Evolutionary conservation across 2,888 invertebrate species (phyloP).

Genomic region (Blomia tropicalis): DNA sequence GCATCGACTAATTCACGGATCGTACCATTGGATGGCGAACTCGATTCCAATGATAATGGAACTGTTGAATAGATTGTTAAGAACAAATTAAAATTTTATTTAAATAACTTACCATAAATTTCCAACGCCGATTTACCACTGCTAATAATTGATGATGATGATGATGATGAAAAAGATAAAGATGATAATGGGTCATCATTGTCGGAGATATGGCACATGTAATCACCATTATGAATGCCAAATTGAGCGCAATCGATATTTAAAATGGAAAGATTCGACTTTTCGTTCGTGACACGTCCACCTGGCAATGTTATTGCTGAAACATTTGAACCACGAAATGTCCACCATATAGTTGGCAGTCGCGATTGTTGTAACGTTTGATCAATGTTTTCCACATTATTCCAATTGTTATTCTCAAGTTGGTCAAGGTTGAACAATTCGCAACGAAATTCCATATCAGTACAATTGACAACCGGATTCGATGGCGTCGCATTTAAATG

Average conservation of each 20-base stretch:
- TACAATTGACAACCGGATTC: constrained; percentile 29
- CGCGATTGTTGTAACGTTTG: no score
- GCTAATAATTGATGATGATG: not conserved
- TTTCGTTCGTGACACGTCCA: constrained; percentile 26
- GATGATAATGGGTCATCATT: constrained; percentile 21
- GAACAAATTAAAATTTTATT: not conserved
- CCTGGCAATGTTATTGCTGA: constrained; percentile 28
- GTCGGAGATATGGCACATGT: constrained; percentile 28
- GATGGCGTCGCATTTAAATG: constrained; percentile 28
- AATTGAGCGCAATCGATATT: constrained; percentile 28
- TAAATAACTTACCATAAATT: constrained; percentile 5
- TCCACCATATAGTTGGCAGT: constrained; percentile 29
- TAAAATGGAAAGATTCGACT: constrained; percentile 27
- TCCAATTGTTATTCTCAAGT: not conserved
- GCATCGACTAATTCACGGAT: constrained; percentile 17
- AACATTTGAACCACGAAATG: constrained; percentile 30
- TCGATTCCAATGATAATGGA: constrained; percentile 14
- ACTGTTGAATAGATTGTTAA: not conserved
- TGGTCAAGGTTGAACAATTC: constrained; percentile 8
- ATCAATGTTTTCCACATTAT: not conserved
- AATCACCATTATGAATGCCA: constrained; percentile 27
- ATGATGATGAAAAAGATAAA: no score
- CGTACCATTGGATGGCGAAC: constrained; percentile 20
- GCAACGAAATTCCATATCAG: constrained; percentile 28
- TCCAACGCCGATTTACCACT: not conserved